A percentile compares a stretch with the other conserved stretches of the same genome.
Evolutionary conservation across 2,113 vertebrate genomes (phyloP).

Genomic region (Cochlearius cochlearius): DNA sequence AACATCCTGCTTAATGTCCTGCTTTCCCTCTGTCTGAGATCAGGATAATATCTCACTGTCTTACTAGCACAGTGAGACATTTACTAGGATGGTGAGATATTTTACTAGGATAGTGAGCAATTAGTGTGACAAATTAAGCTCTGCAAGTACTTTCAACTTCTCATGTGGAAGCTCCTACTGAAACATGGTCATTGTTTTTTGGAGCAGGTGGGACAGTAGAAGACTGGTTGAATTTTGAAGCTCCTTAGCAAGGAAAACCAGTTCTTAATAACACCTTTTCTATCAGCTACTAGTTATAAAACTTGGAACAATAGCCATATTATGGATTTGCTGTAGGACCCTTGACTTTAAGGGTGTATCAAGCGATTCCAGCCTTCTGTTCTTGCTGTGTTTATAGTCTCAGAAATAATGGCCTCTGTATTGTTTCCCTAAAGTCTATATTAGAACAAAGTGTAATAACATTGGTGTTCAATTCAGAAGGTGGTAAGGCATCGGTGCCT

Average conservation of each 20-base stretch:
- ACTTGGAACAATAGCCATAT: background rate
- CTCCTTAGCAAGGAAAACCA: background rate
- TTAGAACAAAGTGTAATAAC: slow-evolving; percentile 57
- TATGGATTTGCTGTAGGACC: slow-evolving; percentile 21
- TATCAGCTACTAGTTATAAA: background rate
- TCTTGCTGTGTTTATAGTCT: slow-evolving; percentile 13
- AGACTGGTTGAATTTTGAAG: background rate
- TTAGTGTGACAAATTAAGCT: slow-evolving; percentile 6
- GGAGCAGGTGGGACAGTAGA: background rate
- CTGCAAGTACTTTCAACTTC: background rate
- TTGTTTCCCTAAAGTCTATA: slow-evolving; percentile 44
- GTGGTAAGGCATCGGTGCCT: slow-evolving; percentile 29
- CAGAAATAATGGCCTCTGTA: slow-evolving; percentile 2
- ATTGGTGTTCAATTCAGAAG: background rate
- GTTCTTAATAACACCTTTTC: background rate
- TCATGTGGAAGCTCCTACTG: background rate
- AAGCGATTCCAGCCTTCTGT: background rate
- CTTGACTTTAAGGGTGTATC: background rate
- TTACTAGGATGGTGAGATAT: background rate
- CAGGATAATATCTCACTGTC: background rate
- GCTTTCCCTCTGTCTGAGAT: background rate
- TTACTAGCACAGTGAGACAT: background rate
- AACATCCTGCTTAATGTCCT: background rate
- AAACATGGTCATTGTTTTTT: background rate
- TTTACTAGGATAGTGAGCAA: background rate